A percentile compares a stretch with the other conserved stretches of the same genome.
Conservation (phyloP, 2,113 vertebrate genomes). For the Nasalis larvatus region DNA sequence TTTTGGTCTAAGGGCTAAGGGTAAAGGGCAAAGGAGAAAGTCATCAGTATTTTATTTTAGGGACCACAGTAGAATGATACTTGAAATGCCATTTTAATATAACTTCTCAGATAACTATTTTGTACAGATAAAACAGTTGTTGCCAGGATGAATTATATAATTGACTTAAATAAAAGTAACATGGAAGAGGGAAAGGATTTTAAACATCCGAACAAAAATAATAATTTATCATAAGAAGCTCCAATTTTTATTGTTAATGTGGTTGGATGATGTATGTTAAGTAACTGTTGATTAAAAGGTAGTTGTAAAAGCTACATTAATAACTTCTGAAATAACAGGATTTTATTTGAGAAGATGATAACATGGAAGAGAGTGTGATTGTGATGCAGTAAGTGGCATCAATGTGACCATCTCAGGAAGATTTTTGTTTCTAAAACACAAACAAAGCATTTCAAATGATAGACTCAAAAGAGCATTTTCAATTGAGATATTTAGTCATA, state of each 20-base stretch:
- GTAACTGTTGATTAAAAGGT: constrained; percentile 78
- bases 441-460: constrained; percentile 44
- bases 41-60: constrained; percentile 65
- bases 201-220: constrained; percentile 79
- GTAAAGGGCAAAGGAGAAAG: background rate
- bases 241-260: constrained; percentile 81
- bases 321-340: constrained; percentile 77
- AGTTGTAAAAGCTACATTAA: constrained; percentile 72
- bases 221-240: constrained; percentile 78
- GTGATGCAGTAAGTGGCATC: constrained; percentile 64
- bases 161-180: constrained; percentile 78
- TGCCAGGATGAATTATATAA: constrained; percentile 75
- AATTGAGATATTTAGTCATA: constrained; percentile 40
- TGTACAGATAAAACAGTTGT: constrained; percentile 71
- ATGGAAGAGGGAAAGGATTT: constrained; percentile 78
- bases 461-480: constrained; percentile 50
- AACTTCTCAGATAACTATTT: constrained; percentile 73
- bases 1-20: background rate
- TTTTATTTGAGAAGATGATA: constrained; percentile 74
- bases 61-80: constrained; percentile 61
- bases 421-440: constrained; percentile 65
- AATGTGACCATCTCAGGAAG: constrained; percentile 59
- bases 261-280: constrained; percentile 79
- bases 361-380: constrained; percentile 61
- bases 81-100: constrained; percentile 59